A percentile compares a stretch with the other conserved stretches of the same genome.
These are phyloP conservation scores for Mylabris sibirica DNA, from an alignment of 2,888 invertebrate genomes.

Conservation along the genomic window DNA sequence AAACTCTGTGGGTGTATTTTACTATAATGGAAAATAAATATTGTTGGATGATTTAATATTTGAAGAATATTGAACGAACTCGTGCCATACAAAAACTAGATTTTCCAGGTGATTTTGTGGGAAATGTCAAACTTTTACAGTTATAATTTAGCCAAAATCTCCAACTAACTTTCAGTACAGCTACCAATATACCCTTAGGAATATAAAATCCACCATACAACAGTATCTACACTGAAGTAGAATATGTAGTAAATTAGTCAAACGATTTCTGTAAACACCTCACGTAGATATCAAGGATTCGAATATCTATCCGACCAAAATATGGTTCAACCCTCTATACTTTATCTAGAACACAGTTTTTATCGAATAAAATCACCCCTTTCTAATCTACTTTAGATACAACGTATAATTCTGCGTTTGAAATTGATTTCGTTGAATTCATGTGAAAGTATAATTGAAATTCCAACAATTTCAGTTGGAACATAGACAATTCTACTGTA, in stretches of 20 bases:
- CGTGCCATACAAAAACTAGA: too few species aligned
- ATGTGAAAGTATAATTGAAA: slow-evolving; percentile 17
- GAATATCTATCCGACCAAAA: slow-evolving; percentile 51
- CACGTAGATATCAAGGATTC: slow-evolving; percentile 53
- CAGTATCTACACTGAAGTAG: too few species aligned
- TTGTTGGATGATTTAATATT: slow-evolving; percentile 23
- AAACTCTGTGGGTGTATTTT: neutral
- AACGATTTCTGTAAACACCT: slow-evolving; percentile 49
- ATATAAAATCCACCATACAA: slow-evolving; percentile 38
- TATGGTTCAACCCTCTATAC: slow-evolving; percentile 46
- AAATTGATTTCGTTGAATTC: slow-evolving; percentile 4
- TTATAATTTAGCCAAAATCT: slow-evolving; percentile 15
- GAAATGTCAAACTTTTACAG: too few species aligned
- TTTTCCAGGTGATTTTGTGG: too few species aligned
- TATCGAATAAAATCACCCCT: neutral
- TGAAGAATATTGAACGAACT: slow-evolving; percentile 17
- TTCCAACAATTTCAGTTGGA: slow-evolving; percentile 3
- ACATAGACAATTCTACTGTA: neutral
- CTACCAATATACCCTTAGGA: slow-evolving; percentile 33
- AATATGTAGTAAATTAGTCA: slow-evolving; percentile 49
- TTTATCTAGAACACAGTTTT: neutral
- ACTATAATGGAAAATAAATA: neutral
- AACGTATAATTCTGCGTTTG: neutral
- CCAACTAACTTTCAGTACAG: slow-evolving; percentile 27
- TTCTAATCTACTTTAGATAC: slow-evolving; percentile 3